Evolutionary conservation across 2,113 vertebrate genomes (phyloP), one percentile per base, ranked within the genome.

Genomic region (Sakesphorus luctuosus): DNA sequence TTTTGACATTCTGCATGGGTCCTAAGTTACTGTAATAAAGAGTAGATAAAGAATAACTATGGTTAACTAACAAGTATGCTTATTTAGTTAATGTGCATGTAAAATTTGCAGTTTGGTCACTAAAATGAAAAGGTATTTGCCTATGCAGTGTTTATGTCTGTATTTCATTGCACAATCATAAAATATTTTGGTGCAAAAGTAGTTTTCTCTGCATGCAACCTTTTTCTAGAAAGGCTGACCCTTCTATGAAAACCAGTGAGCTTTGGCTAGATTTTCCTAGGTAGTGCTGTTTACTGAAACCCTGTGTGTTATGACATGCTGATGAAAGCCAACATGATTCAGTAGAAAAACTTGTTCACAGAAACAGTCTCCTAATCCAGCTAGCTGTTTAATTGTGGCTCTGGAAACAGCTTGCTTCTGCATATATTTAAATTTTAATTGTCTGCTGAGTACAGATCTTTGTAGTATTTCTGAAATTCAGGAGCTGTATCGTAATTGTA

Each of bases 291-390:
- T 49, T 82, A 91, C 61, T 1, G 1, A 95, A 84, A 44, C 36
- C 13, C 7, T 62, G 10, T 75, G 15, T 61, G 29, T 62, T 88
- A 16, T 63, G 36, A 82, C 46, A 80, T 8, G 17, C 46, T 83
- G 24, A 83, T 89, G 93, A 80, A 95, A 91, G 52, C 18, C 43
- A 69, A 12, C 24, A 40, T 58, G 47, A 81, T 96, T 88, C 56
- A 94, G 90, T 61, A 76, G 80, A 90, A 97, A 87, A 95, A 83
- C 87, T 92, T 86, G 49, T 66, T 91, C 69, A 58, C 49, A 40
- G 61, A 61, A 43, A 73, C 35, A 72, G 40, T 55, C 80, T 94
- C 46, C 61, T 80, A 94, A 90, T 79, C 79, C 59, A 90, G 52
- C 71, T 94, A 90, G 83, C 52, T 71, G 29, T 78, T 67, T 82